Evolutionary conservation across 2,888 invertebrate species (phyloP).

Genomic region (Lottia scabra): DNA sequence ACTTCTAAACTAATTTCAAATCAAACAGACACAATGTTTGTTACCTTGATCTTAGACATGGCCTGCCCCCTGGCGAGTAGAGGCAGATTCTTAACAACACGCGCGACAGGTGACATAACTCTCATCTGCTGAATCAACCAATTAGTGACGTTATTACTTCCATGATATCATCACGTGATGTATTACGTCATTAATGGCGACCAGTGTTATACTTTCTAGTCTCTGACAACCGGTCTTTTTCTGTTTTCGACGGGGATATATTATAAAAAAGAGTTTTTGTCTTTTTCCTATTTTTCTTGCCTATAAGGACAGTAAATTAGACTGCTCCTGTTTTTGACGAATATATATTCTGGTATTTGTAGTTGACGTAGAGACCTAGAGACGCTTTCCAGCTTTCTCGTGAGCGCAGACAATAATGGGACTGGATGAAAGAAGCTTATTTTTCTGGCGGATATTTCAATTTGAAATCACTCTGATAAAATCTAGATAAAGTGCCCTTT

Average conservation of each 20-base stretch:
- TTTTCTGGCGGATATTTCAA: not conserved
- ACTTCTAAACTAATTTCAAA: not conserved
- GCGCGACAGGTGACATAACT: constrained; percentile 7
- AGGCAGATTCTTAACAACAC: not conserved
- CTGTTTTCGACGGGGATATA: too few relatives aligned
- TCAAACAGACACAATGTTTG: not conserved
- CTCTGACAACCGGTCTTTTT: too few relatives aligned
- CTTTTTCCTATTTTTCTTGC: too few relatives aligned
- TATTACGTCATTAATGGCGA: not conserved
- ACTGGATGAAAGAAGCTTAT: too few relatives aligned
- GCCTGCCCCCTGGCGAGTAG: not conserved
- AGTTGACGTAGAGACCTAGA: too few relatives aligned
- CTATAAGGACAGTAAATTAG: too few relatives aligned
- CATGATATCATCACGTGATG: not conserved
- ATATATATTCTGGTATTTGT: too few relatives aligned
- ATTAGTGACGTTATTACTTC: constrained; percentile 3
- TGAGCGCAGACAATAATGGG: too few relatives aligned
- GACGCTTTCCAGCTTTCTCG: too few relatives aligned
- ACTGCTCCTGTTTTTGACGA: too few relatives aligned
- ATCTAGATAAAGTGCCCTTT: not conserved
- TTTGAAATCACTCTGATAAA: not conserved
- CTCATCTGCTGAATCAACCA: not conserved
- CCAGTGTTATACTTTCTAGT: not conserved
- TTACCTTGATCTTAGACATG: not conserved
- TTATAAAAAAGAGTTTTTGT: too few relatives aligned